Base-by-base conservation (phyloP, 2,888 invertebrate species). In the Xylota segnis region DNA sequence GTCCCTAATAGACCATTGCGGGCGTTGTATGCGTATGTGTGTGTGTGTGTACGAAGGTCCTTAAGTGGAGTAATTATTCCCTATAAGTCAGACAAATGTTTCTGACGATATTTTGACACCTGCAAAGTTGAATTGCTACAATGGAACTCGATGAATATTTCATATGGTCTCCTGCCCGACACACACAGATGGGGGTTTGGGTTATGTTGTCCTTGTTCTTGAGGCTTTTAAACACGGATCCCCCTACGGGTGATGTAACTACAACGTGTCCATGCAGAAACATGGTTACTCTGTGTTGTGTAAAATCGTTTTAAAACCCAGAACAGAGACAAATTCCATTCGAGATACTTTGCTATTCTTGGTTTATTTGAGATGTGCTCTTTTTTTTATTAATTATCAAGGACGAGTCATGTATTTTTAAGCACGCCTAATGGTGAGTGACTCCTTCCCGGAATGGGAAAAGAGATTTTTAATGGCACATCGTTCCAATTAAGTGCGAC, bases 91-190 rank as follows among this genome's bases (percentile, higher is more conserved):
- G 52, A 40, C 27, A 52, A 40, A 23, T 34, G 12, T 34, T 32
- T 37, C 37, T 16, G 34, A 23, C 14, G 47, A 37, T 10, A 27
- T 12, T 14, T 4, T 23, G n/a, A 10, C 32, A 58, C 37, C 59
- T 59, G 71, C 27, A 37, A 47, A 47, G 50, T 29, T 29, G 37
- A 52, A 72, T 61, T 72, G 72, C 52, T 52, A 10, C 32, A 70
- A 45, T 37, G 23, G 29, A 29, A 52, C 5, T 10, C 27, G 27
- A 5, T 52, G 52, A 52, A 52, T 52, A 52, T 52, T 52, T 52
- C 52, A 52, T 52, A 6, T 50, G 50, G n/a, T n/a, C 50, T 50
- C 50, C 16, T 9, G 5, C 5, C 5, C 43, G 3, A 3, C 23
- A 23, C 23, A 23, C 23, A 23, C 14, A 37, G 10, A 4, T 10